Base-by-base conservation (phyloP, 2,113 vertebrate species). In the Macaca mulatta region DNA sequence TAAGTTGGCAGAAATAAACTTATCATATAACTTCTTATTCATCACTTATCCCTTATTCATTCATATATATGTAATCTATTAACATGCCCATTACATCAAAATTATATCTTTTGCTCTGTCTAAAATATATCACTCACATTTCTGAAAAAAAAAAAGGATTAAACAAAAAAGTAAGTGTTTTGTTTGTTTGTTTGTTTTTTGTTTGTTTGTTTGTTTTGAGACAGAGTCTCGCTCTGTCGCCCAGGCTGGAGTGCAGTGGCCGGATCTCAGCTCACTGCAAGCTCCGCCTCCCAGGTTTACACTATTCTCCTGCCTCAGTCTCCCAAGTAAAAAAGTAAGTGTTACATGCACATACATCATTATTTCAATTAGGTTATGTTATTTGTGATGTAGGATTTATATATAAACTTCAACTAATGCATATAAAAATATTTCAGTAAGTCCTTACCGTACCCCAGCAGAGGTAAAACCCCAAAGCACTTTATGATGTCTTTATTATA, bases 1-100 rank as follows among this genome's bases (percentile, higher is more conserved):
- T 87, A 84, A 90, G 3, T 40, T 94, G 23, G 40, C 12, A 93
- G 86, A 96, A 40, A 50, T 45, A 88, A 6, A 0, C 8, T 89
- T 16, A 80, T 88, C 59, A 86, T 81, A 14, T 52, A 81, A 93
- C 64, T 93, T 7, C 25, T 75, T 94, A 72, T 95, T 94, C 38
- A 94, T 89, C n/a, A 45, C 35, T 48, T 93, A 77, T 89, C 81
- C 30, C 12, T 89, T 18, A 74, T 78, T 93, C 6, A 27, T 82
- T 8, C 4, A 9, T 59, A 16, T 40, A 27, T 7, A 22, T 38
- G 55, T 11, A 74, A 67, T 55, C 11, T 27, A 72, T 48, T 61
- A 25, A 43, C 3, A 17, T 30, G 43, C 5, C 27, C 2, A 50
- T 61, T 89, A 67, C 4, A 48, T 61, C 5, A 57, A 50, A 45